Conservation (phyloP, 2,797 vertebrate species). For the Enteromius unitaeniatus region DNA sequence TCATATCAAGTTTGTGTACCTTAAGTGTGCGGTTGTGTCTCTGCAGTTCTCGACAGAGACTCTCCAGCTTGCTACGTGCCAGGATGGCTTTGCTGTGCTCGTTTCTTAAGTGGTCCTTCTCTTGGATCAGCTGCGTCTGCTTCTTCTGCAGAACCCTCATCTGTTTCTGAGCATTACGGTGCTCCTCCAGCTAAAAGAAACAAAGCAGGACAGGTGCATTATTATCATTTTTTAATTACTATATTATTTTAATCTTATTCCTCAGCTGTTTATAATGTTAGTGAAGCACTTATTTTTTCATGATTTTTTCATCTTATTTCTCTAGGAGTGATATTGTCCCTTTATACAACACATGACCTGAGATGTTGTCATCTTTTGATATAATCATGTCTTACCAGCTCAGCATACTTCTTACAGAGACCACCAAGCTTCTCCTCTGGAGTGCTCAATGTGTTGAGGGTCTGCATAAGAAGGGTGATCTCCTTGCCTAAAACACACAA, state of each 20-base stretch:
- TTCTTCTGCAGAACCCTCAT: slow-evolving; percentile 96
- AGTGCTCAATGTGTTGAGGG: slow-evolving; percentile 94
- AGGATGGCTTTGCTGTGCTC: slow-evolving; percentile 98
- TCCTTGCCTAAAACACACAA: slow-evolving; percentile 83
- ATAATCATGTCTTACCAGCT: slow-evolving; percentile 86
- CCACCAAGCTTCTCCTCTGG: slow-evolving; percentile 95
- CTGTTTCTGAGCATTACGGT: slow-evolving; percentile 94
- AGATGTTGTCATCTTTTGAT: background rate
- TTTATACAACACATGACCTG: background rate
- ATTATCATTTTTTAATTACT: background rate
- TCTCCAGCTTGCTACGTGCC: slow-evolving; percentile 97
- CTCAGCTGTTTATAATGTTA: background rate
- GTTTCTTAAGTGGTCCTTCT: slow-evolving; percentile 93
- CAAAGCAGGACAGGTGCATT: background rate
- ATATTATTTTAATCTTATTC: background rate
- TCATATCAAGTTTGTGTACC: slow-evolving; percentile 68
- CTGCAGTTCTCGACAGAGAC: slow-evolving; percentile 95
- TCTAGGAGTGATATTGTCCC: background rate
- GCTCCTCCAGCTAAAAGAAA: slow-evolving; percentile 88
- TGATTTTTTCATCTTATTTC: background rate
- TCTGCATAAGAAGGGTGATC: slow-evolving; percentile 98
- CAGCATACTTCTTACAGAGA: slow-evolving; percentile 97
- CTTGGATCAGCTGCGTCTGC: slow-evolving; percentile 93
- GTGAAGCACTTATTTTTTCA: background rate
- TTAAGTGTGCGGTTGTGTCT: slow-evolving; percentile 97